Evolutionary conservation across 2,797 vertebrate species (phyloP).

Genomic region (Anolis apletophallus): DNA sequence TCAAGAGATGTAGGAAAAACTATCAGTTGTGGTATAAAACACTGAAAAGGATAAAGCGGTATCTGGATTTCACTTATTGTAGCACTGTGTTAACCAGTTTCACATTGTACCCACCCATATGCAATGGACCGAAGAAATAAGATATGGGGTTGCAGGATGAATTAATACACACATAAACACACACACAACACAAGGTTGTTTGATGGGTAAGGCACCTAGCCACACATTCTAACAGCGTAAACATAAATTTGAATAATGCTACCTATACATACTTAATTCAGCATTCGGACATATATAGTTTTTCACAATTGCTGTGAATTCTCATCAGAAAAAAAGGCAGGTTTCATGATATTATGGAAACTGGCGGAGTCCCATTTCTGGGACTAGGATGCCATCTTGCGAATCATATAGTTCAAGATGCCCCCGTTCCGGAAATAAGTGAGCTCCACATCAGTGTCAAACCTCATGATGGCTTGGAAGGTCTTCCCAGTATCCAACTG

Average conservation of each 20-base stretch:
- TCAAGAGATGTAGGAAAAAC: conserved; percentile 27
- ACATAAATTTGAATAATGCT: conserved; percentile 44
- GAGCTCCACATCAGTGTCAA: conserved; percentile 96
- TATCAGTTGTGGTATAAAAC: conserved; percentile 58
- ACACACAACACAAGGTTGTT: neutral
- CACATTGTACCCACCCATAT: neutral
- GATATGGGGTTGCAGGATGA: neutral
- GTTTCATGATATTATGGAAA: conserved; percentile 18
- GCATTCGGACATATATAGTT: conserved; percentile 18
- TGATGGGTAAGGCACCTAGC: neutral
- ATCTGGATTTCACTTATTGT: conserved; percentile 4
- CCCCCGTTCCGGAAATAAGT: conserved; percentile 92
- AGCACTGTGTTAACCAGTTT: neutral
- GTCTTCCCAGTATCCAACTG: conserved; percentile 91
- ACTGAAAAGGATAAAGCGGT: conserved; percentile 14
- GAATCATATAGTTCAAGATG: conserved; percentile 99
- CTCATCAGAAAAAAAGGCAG: conserved; percentile 18
- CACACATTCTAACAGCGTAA: conserved; percentile 41
- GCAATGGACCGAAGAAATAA: conserved; percentile 7
- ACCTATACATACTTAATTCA: conserved; percentile 25
- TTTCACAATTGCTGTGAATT: conserved; percentile 9
- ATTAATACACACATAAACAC: neutral
- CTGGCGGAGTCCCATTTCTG: neutral
- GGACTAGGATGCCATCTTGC: conserved; percentile 87
- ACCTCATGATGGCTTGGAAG: conserved; percentile 90